A percentile compares a stretch with the other conserved stretches of the same genome.
These are phyloP conservation scores for Xerus rutilus DNA, from an alignment of 2,797 vertebrate genomes.

Conservation along the genomic window DNA sequence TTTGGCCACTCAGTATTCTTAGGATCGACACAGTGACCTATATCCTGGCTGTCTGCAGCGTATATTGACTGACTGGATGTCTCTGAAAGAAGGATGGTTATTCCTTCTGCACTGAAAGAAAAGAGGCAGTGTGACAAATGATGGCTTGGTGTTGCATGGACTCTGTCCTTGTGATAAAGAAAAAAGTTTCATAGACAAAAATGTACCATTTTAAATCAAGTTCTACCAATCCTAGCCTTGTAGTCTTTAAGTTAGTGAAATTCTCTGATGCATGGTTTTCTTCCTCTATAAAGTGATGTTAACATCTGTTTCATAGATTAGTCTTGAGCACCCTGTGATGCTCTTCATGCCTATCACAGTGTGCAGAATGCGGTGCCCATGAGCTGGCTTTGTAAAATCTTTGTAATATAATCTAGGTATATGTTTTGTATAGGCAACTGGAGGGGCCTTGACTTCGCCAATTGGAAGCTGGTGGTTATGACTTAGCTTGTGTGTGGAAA, in stretches of 20 bases:
- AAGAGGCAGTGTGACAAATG: not conserved
- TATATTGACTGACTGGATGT: not conserved
- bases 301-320: not conserved
- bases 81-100: too few relatives aligned
- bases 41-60: not conserved
- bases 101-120: not conserved
- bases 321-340: not conserved
- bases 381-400: not conserved
- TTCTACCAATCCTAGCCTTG: not conserved
- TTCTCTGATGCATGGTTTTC: not conserved
- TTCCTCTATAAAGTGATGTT: not conserved
- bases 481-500: not conserved
- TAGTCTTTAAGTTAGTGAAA: not conserved
- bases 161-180: not conserved
- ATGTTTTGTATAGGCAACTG: not conserved
- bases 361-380: not conserved
- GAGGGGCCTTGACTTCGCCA: not conserved
- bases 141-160: not conserved
- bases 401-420: not conserved
- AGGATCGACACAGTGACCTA: too few relatives aligned
- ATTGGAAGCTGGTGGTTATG: not conserved
- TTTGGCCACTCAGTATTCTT: not conserved
- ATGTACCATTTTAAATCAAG: not conserved
- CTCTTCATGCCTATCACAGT: not conserved
- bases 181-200: not conserved